Evolutionary conservation across 2,113 vertebrate species (phyloP).

Genomic region (Athene cunicularia): DNA sequence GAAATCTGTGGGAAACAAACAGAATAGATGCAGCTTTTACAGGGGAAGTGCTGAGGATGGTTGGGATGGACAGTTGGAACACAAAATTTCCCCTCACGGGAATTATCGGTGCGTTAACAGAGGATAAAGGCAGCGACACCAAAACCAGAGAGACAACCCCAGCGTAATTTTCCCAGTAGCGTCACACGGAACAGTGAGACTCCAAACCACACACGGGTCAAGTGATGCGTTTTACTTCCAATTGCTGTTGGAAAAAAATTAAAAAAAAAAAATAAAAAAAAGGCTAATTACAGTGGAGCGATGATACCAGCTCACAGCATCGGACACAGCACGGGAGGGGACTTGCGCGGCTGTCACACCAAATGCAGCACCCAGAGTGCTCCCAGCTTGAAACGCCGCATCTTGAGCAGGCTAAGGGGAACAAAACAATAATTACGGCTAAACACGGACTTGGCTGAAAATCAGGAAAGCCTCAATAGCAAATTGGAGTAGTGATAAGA

Average conservation of each 20-base stretch:
- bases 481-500: not conserved
- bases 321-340: not conserved
- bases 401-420: not conserved
- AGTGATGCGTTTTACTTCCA: not conserved
- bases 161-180: fast-evolving
- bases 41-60: not conserved
- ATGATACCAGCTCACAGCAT: not conserved
- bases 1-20: not conserved
- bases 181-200: fast-evolving
- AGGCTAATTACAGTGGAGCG: not conserved
- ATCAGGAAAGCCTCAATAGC: not conserved
- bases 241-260: not conserved
- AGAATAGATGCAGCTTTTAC: fast-evolving
- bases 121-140: not conserved
- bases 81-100: fast-evolving
- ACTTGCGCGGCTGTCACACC: not conserved
- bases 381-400: not conserved
- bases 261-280: no score
- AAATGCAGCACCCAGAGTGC: not conserved
- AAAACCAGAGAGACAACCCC: not conserved
- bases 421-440: not conserved
- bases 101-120: fast-evolving
- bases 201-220: fast-evolving
- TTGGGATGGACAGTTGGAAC: not conserved
- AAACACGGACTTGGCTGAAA: not conserved